These are phyloP conservation scores for Labeo rohita DNA, from an alignment of 2,113 vertebrate genomes.

Conservation along the genomic window DNA sequence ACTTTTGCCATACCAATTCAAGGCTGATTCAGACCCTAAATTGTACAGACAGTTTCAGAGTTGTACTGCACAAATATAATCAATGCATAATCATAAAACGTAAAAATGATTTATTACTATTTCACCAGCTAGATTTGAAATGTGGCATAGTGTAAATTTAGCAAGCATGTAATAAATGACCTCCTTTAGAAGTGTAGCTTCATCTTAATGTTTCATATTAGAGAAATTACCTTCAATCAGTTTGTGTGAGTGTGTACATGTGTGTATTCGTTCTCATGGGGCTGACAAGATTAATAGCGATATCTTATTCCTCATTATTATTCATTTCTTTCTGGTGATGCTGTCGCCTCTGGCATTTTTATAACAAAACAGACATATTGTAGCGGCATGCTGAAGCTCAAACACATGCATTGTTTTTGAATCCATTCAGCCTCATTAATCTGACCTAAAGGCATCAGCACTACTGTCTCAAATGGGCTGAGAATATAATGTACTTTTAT, in stretches of 20 bases:
- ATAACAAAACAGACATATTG: constrained; percentile 18
- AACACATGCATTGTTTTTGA: constrained; percentile 62
- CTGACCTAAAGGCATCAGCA: constrained; percentile 64
- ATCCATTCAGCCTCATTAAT: constrained; percentile 53
- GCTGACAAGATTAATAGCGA: constrained; percentile 34
- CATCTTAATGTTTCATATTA: constrained; percentile 20
- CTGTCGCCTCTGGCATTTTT: constrained; percentile 16
- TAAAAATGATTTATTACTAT: background rate
- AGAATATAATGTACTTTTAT: background rate
- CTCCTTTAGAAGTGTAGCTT: background rate
- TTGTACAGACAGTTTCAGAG: too few species aligned
- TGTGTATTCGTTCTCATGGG: constrained; percentile 31
- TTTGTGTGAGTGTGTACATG: constrained; percentile 18
- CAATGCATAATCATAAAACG: background rate
- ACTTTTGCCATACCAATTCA: too few species aligned
- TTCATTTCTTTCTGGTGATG: background rate
- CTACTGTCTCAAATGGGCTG: background rate
- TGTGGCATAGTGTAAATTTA: background rate
- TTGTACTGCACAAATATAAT: too few species aligned
- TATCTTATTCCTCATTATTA: constrained; percentile 14
- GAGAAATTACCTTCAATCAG: constrained; percentile 1
- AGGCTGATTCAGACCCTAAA: too few species aligned
- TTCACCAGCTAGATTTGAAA: background rate
- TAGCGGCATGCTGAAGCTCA: constrained; percentile 55
- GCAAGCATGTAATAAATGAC: constrained; percentile 14